phyloP scores from a whole-genome alignment of 2,888 invertebrate species.

The Cistogaster globosa region DNA sequence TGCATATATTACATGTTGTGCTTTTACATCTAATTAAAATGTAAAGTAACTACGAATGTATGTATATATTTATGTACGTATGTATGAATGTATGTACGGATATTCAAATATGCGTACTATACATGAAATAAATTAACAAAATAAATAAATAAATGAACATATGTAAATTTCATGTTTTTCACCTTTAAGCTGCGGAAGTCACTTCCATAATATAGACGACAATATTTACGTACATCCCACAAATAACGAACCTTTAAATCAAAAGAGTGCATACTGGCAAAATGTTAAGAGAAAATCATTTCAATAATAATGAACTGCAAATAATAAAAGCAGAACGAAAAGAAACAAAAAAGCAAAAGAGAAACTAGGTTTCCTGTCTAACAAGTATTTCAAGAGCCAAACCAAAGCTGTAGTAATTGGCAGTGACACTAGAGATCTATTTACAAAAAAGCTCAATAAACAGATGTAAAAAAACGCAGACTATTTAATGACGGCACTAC shows the following conservation, averaged over 20 bases:
- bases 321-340: constrained; percentile 52
- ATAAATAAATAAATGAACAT: too few relatives aligned
- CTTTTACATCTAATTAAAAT: not conserved
- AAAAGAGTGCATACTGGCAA: constrained; percentile 44
- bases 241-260: constrained; percentile 25
- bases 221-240: not conserved
- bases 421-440: constrained; percentile 61
- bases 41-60: not conserved
- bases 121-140: too few relatives aligned
- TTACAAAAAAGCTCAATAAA: not conserved
- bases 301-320: constrained; percentile 43
- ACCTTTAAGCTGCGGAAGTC: constrained; percentile 65
- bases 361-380: constrained; percentile 70
- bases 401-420: constrained; percentile 60
- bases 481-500: not conserved
- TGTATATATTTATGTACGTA: not conserved
- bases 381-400: constrained; percentile 67
- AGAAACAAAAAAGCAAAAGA: constrained; percentile 42
- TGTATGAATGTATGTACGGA: too few relatives aligned
- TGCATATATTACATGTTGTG: not conserved
- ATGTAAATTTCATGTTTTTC: constrained; percentile 32
- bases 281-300: constrained; percentile 56
- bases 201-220: constrained; percentile 38
- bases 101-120: too few relatives aligned
- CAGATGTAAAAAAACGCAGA: not conserved